Conservation (phyloP, 2,797 vertebrate genomes). For the Pipistrellus kuhlii region DNA sequence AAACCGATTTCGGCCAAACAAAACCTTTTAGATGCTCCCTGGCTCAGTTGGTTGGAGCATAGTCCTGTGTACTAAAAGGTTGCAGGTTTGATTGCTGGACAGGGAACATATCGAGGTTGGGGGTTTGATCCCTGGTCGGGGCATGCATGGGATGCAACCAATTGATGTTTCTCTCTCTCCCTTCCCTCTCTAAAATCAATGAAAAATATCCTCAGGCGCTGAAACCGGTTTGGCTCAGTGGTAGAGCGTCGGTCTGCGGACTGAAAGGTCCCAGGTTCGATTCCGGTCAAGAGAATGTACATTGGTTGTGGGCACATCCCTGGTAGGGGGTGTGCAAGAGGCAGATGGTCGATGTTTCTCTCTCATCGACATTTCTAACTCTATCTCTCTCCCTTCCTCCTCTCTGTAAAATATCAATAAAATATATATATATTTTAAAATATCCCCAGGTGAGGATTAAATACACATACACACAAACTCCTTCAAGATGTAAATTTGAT, state of each 20-base stretch:
- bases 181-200: background rate
- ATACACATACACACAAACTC: background rate
- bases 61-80: background rate
- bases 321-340: no score
- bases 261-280: no score
- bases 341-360: no score
- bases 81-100: background rate
- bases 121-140: background rate
- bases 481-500: conserved; percentile 33
- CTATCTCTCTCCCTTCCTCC: background rate
- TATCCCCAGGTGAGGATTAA: background rate
- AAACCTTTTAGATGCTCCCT: background rate
- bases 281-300: no score
- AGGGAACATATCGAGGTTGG: background rate
- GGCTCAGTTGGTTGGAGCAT: background rate
- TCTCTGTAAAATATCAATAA: background rate
- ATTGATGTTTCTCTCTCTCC: background rate
- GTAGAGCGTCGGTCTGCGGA: no score
- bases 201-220: background rate
- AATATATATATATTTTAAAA: no score
- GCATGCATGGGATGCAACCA: background rate
- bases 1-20: background rate
- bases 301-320: no score
- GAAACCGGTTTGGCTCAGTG: no score
- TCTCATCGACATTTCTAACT: no score